Percentiles rank a stretch among this genome's conserved stretches.
Conservation (phyloP, 2,113 vertebrate genomes). For the Anhinga anhinga region DNA sequence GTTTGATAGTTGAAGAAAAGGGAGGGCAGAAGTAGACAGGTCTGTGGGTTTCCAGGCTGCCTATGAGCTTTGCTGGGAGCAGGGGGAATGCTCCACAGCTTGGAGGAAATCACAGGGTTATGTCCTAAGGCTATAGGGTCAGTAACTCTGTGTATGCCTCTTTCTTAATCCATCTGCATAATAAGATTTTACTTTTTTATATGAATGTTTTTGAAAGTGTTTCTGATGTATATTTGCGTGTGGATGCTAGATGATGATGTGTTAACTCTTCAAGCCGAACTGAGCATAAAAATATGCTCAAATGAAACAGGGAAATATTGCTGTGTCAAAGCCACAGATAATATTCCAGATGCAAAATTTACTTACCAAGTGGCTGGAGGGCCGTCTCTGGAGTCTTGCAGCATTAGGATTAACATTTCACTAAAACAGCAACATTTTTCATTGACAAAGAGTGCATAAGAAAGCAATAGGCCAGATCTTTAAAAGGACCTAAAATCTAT, state of each 20-base stretch:
- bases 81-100: background rate
- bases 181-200: background rate
- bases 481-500: background rate
- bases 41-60: background rate
- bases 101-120: background rate
- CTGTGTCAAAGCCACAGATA: background rate
- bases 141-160: background rate
- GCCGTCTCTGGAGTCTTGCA: background rate
- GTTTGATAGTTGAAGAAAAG: background rate
- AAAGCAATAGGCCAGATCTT: background rate
- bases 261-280: background rate
- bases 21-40: background rate
- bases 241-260: background rate
- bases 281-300: background rate
- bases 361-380: background rate
- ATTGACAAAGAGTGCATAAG: background rate
- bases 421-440: background rate
- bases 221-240: background rate
- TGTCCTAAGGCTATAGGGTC: background rate
- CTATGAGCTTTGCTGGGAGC: background rate
- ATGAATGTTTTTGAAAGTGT: background rate
- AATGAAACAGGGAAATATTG: constrained; percentile 7
- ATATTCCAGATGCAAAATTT: background rate
- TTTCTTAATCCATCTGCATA: background rate
- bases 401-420: background rate